Evolutionary conservation across 1,140 invertebrate species (phyloP), one percentile per base, ranked within the genome.

Genomic region (Helicorthomorpha holstii): DNA sequence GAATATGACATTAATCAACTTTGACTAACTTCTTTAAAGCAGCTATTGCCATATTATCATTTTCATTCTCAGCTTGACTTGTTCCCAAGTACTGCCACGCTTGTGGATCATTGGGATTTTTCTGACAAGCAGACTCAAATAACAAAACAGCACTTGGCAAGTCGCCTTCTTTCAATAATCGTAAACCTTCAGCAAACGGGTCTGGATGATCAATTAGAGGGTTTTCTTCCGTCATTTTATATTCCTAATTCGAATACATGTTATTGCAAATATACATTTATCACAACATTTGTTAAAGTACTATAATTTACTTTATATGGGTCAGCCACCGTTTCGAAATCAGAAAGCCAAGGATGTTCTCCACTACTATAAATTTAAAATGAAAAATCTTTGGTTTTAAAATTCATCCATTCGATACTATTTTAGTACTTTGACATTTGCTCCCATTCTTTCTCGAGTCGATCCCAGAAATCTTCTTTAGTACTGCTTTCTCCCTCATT

Each of bases 81-180:
- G 82, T 84, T 1, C 75, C 75, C 19, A 77, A 59, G 56, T 71
- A 70, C 55, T 71, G 73, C 74, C 74, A 76, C 1, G 71, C 70
- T 65, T 91, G 80, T 0, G 77, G 65, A 65, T 88, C 83, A 29
- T 82, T 72, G 2, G 83, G 78, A 54, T 89, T 73, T 65, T 92
- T 81, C 64, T 91, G 82, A 4, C 82, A 87, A 41, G 92, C 92
- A 51, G 89, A 87, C 73, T 99, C 95, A 71, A 98, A 98, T 61
- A 92, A 85, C 2, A 98, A 69, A 1, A 97, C 92, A 24, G 95
- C 94, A 58, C 88, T 87, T 19, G 92, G 85, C 52, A 98, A 76
- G 70, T 98, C 92, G 24, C 91, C 92, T 56, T 76, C 75, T 61
- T 78, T 75, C 49, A 96, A 66, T 62, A 81, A 81, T 59, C 80